Evolutionary conservation across 2,113 vertebrate genomes (phyloP).

Genomic region (Nestor notabilis): DNA sequence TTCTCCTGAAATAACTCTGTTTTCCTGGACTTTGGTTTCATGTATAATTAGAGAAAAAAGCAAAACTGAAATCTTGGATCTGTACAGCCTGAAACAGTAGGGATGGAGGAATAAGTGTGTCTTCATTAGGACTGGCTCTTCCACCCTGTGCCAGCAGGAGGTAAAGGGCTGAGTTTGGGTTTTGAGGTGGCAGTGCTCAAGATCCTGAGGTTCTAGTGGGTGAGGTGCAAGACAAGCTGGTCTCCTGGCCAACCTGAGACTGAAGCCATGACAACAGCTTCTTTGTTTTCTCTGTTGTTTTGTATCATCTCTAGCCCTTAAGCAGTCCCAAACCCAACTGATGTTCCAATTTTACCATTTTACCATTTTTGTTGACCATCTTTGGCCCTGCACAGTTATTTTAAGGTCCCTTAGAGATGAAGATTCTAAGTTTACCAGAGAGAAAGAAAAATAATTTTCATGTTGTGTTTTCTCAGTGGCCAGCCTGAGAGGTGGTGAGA

Average conservation of each 20-base stretch:
- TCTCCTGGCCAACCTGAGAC: not conserved
- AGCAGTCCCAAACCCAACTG: not conserved
- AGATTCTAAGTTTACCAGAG: not conserved
- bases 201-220: not conserved
- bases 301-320: not conserved
- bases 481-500: not conserved
- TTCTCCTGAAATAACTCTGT: not conserved
- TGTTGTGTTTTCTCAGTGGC: not conserved
- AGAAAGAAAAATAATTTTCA: not conserved
- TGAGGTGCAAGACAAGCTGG: not conserved
- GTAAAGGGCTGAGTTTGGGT: not conserved
- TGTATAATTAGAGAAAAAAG: not conserved
- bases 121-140: not conserved
- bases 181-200: not conserved
- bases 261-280: not conserved
- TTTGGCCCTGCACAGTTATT: not conserved
- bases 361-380: not conserved
- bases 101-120: not conserved
- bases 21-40: constrained; percentile 1
- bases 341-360: not conserved
- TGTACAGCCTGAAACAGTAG: not conserved
- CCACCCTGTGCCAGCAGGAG: not conserved
- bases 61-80: not conserved
- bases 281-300: not conserved
- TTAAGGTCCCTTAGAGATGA: not conserved